Evolutionary conservation across 2,113 vertebrate species (phyloP).

Genomic region (Ptychochromis oligacanthus): DNA sequence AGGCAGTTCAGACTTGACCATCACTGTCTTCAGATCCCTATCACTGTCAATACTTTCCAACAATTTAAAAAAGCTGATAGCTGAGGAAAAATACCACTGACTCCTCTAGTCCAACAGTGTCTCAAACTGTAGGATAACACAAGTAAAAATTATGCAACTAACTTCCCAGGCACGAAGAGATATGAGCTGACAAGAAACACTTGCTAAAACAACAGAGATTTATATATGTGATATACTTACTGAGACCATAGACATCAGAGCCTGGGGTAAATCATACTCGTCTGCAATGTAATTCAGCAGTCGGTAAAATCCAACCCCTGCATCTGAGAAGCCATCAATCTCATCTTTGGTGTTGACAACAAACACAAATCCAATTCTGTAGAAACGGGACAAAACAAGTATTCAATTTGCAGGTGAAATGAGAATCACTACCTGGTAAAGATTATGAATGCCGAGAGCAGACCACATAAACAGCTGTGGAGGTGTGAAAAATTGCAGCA

Average conservation of each 20-base stretch:
- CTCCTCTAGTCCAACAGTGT: conserved; percentile 52
- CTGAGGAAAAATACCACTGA: conserved; percentile 33
- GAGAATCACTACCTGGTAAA: conserved; percentile 55
- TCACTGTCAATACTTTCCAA: conserved; percentile 42
- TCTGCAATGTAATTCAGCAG: conserved; percentile 90
- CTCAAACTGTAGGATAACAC: conserved; percentile 39
- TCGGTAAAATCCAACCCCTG: conserved; percentile 90
- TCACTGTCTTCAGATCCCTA: conserved; percentile 40
- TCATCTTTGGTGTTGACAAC: conserved; percentile 87
- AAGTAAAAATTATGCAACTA: conserved; percentile 37
- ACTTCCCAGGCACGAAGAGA: conserved; percentile 37
- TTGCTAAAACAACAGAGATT: conserved; percentile 56
- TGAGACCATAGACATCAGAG: conserved; percentile 84
- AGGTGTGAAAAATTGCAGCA: conserved; percentile 30
- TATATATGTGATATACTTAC: conserved; percentile 82
- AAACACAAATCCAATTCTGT: conserved; percentile 96
- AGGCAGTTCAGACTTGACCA: conserved; percentile 45
- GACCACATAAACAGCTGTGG: conserved; percentile 41
- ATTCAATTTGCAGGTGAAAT: conserved; percentile 68
- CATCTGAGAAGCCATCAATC: conserved; percentile 85
- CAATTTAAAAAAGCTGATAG: conserved; percentile 33
- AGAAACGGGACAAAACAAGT: conserved; percentile 54
- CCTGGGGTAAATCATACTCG: conserved; percentile 86
- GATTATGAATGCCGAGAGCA: conserved; percentile 58
- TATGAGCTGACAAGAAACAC: conserved; percentile 6